Evolutionary conservation across 1,140 invertebrate genomes (phyloP), one percentile per base, ranked within the genome.

Genomic region (Pseudoatta argentina): DNA sequence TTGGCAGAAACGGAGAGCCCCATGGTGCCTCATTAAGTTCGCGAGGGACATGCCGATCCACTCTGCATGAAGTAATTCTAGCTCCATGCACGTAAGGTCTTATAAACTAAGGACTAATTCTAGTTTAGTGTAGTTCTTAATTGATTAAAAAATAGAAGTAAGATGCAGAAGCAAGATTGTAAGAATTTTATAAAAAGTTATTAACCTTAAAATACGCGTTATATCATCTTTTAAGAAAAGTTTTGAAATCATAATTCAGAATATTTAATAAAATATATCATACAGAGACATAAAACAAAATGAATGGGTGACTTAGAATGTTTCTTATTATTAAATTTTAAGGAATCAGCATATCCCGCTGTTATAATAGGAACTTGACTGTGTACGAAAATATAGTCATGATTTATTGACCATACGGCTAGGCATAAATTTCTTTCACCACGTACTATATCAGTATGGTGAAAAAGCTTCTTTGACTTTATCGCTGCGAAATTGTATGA

Each of bases 11-110:
- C 63, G 67, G 48, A 69, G 48, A 61, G 73, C 53, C 53, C 57
- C 21, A 24, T 67, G 76, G 24, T 61, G 87, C 53, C 85, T 87
- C 69, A 89, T 89, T 86, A 86, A 88, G 69, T 88, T 76, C 34
- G 76, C 77, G 24, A 77, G 59, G 59, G 77, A 71, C 77, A 51
- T 2, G 21, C 34, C 82, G 57, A 61, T 30, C 78, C 63, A 85
- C 81, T 72, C 18, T n/a, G 39, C 57, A 30, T 21, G 24, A 53
- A 77, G 57, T 75, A 53, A 63, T 27, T 82, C 18, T 14, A 30
- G 27, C 24, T 39, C 10, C 30, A 34, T 34, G 16, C 12, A 34
- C 71, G 39, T 44, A 16, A 39, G 34, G 39, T 57, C 27, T 64
- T 39, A 7, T 14, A 14, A 53, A 85, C 53, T 39, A 44, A 30